These are phyloP conservation scores for Epinotia nisella DNA, from an alignment of 2,888 invertebrate genomes.

Conservation along the genomic window DNA sequence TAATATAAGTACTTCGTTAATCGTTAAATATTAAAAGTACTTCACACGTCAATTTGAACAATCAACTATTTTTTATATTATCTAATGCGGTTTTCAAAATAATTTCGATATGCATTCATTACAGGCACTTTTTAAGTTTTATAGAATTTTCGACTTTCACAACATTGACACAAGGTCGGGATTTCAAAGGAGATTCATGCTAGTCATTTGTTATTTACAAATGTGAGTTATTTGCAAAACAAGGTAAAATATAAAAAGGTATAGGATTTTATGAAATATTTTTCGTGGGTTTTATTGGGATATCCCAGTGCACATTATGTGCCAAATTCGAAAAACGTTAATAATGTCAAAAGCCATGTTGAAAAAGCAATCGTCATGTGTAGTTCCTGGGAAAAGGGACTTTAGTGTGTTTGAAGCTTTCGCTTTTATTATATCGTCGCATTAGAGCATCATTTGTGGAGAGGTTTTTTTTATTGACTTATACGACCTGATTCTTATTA, in stretches of 20 bases:
- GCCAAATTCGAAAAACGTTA: neutral
- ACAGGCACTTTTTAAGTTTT: neutral
- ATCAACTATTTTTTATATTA: neutral
- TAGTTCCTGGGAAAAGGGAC: no score
- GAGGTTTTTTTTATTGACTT: no score
- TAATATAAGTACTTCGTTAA: neutral
- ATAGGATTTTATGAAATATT: neutral
- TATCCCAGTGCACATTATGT: neutral
- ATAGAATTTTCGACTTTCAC: neutral
- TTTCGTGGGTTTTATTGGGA: neutral
- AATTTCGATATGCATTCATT: neutral
- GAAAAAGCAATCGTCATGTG: neutral
- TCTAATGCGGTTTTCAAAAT: no score
- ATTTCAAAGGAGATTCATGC: conserved; percentile 16
- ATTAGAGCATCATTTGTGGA: no score
- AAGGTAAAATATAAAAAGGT: no score
- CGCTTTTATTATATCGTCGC: no score
- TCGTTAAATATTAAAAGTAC: conserved; percentile 3
- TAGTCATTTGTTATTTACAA: neutral
- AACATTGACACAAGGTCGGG: neutral
- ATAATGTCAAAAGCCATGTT: neutral
- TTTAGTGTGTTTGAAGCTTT: no score
- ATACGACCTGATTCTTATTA: no score
- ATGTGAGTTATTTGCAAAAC: neutral
- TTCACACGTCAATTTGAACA: conserved; percentile 6